Evolutionary conservation across 2,888 invertebrate species (phyloP), one percentile per base, ranked within the genome.

Genomic region (Ceratothoa steindachneri): DNA sequence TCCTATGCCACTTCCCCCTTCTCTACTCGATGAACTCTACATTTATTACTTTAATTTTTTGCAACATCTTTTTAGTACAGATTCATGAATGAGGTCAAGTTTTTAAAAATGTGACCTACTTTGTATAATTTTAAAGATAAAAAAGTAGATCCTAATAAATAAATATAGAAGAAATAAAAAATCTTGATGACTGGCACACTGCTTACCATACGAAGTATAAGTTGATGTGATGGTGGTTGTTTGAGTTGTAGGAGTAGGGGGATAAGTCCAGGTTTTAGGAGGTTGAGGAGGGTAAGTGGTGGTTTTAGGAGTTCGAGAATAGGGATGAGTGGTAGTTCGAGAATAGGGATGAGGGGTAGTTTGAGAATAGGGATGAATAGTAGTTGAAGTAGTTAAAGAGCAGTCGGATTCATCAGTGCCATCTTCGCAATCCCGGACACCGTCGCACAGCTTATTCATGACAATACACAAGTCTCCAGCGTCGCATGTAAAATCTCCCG

Each of bases 181-280:
- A n/a, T n/a, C n/a, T n/a, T n/a, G n/a, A n/a, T n/a, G n/a, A n/a
- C n/a, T n/a, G n/a, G n/a, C n/a, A n/a, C n/a, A 9, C 41, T 9
- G 41, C 41, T 41, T 41, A 41, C 41, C 41, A 41, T 5, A 15
- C 24, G 60, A 22, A 22, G 60, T 60, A n/a, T n/a, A n/a, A 22
- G 60, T 60, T 2, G 60, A 22, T 12, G 60, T 60, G 12, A 24
- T 60, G 1, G 60, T 60, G 1, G 60, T 60, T 2, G 68, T 31
- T 19, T 19, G 19, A 41, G 41, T 24, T 5, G 69, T 41, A 28
- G 68, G 31, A 68, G 68, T 68, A 15, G 68, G n/a, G 15, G 68
- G 31, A 67, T 30, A 24, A 9, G 68, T 30, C n/a, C 15, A 2
- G 19, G 67, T 30, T 24, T 30, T 67, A 1, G 51, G 67, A 22